Evolutionary conservation across 2,888 invertebrate genomes (phyloP).

Genomic region (Orthosia incerta): DNA sequence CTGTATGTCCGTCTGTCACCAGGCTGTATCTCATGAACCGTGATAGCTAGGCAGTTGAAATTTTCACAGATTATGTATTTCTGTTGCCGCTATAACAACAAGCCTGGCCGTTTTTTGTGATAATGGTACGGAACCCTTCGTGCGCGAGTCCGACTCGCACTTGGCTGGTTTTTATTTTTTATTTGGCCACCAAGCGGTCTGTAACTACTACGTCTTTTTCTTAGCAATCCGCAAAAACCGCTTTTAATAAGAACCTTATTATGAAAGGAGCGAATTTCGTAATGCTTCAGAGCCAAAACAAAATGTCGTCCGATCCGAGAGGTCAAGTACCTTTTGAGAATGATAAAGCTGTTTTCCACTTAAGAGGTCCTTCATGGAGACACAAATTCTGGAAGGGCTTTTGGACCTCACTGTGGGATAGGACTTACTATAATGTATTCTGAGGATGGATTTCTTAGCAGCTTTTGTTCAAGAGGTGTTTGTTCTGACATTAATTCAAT

Average conservation of each 20-base stretch:
- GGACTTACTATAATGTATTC: conserved; percentile 30
- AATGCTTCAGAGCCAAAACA: conserved; percentile 35
- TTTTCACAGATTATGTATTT: too few species aligned
- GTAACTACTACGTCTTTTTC: conserved; percentile 12
- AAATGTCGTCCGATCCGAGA: conserved; percentile 21
- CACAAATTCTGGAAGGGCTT: conserved; percentile 11
- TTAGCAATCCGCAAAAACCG: conserved; percentile 17
- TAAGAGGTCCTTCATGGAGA: conserved; percentile 15
- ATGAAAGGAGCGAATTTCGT: conserved; percentile 17
- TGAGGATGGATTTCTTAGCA: conserved; percentile 14
- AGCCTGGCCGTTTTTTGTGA: too few species aligned
- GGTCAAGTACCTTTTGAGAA: conserved; percentile 34
- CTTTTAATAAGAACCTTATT: conserved; percentile 41
- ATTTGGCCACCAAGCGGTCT: conserved; percentile 33
- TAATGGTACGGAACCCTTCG: too few species aligned
- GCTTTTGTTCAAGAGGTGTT: conserved; percentile 1
- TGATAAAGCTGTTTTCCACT: conserved; percentile 50
- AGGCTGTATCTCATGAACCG: too few species aligned
- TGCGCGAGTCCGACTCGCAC: too few species aligned
- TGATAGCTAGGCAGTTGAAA: too few species aligned
- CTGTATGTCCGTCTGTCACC: too few species aligned
- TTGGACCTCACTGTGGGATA: conserved; percentile 1
- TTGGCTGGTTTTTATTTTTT: too few species aligned
- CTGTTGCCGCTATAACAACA: too few species aligned
- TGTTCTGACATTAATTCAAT: too few species aligned